These are phyloP conservation scores for Penaeus indicus DNA, from an alignment of 1,140 invertebrate genomes.

Conservation along the genomic window DNA sequence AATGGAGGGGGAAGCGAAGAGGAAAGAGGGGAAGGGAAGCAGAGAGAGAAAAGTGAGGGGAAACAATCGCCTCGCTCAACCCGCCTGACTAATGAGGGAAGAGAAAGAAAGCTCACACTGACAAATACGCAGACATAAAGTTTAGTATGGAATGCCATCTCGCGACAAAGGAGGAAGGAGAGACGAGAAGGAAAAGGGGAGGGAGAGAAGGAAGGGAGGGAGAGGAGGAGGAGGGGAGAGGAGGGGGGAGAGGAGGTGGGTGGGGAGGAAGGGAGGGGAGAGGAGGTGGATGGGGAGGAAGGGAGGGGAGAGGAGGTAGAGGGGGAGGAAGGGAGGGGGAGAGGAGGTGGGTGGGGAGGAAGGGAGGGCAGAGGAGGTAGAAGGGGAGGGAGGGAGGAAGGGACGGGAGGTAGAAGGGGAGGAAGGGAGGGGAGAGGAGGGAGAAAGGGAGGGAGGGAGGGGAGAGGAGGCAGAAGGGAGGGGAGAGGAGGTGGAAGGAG, in stretches of 20 bases:
- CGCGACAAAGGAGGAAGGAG: neutral
- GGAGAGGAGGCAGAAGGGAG: neutral
- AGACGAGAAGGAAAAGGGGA: neutral
- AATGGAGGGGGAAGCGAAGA: neutral
- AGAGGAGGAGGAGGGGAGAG: neutral
- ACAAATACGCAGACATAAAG: conserved; percentile 29
- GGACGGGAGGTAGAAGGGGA: neutral
- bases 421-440: neutral
- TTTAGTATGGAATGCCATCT: neutral
- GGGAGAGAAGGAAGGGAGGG: neutral
- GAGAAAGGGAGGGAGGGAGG: neutral
- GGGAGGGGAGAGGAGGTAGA: neutral
- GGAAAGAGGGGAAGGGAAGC: conserved; percentile 1
- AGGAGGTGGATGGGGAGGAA: neutral
- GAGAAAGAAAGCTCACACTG: neutral
- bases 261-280: neutral
- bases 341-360: neutral
- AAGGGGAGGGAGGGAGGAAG: neutral
- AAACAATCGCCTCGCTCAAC: neutral
- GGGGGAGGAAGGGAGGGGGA: neutral
- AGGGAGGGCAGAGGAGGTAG: too few relatives aligned
- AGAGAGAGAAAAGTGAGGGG: neutral
- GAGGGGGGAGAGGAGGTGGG: neutral
- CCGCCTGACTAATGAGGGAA: neutral
- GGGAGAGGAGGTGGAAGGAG: too few relatives aligned